Evolutionary conservation across 2,113 vertebrate genomes (phyloP).

Genomic region (Percopsis transmontana): DNA sequence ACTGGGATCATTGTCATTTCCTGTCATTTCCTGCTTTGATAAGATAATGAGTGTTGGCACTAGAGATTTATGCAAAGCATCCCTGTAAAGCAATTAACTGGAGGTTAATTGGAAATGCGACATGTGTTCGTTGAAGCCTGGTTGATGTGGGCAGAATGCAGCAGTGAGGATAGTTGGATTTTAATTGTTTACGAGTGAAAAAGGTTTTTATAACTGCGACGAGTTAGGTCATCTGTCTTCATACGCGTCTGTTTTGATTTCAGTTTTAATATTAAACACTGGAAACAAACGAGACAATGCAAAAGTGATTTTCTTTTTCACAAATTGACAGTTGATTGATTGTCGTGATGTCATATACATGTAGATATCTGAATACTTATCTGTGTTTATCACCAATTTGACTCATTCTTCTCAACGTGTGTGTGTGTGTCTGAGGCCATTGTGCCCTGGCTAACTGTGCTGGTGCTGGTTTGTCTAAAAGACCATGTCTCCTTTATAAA

Average conservation of each 20-base stretch:
- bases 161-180: slow-evolving; percentile 9
- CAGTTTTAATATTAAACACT: not conserved
- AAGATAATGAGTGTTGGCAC: slow-evolving; percentile 50
- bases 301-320: too few species aligned
- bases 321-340: too few species aligned
- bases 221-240: not conserved
- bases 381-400: not conserved
- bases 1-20: too few species aligned
- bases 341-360: too few species aligned
- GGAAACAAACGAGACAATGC: not conserved
- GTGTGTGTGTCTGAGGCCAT: slow-evolving; percentile 4
- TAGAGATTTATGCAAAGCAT: slow-evolving; percentile 33
- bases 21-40: slow-evolving; percentile 30
- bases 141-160: not conserved
- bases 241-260: not conserved
- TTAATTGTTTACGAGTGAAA: not conserved
- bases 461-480: not conserved
- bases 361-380: too few species aligned
- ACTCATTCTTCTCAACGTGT: not conserved
- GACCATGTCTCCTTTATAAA: not conserved
- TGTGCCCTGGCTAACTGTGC: not conserved
- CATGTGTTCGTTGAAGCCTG: slow-evolving; percentile 38
- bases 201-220: not conserved
- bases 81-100: slow-evolving; percentile 52
- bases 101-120: slow-evolving; percentile 58